These are phyloP conservation scores for Hemichromis elongatus DNA, from an alignment of 2,113 vertebrate genomes.

Conservation along the genomic window DNA sequence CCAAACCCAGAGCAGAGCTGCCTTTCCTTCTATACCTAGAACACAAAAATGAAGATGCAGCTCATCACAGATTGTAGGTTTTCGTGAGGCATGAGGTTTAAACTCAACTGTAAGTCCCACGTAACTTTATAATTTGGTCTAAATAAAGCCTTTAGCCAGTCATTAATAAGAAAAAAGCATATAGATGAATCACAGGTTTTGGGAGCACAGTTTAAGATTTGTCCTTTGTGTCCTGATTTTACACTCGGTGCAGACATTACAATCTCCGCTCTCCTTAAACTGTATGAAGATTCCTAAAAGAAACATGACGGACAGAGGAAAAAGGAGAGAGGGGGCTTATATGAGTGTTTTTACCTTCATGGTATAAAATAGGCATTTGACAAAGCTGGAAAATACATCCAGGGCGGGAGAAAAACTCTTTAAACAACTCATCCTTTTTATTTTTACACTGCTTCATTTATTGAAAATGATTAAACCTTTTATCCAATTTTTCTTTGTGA, in stretches of 20 bases:
- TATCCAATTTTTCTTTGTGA: neutral
- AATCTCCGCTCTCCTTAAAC: neutral
- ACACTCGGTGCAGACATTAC: neutral
- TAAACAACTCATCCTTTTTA: neutral
- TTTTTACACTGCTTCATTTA: neutral
- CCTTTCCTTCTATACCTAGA: constrained; percentile 88
- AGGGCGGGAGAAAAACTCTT: neutral
- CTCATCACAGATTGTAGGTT: neutral
- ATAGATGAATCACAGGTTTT: neutral
- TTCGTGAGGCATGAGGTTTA: too few relatives aligned
- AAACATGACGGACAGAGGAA: neutral
- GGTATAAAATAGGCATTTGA: neutral
- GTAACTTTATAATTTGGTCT: neutral
- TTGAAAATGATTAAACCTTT: neutral
- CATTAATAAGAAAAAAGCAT: neutral
- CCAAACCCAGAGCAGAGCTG: constrained; percentile 82
- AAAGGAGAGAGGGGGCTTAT: neutral
- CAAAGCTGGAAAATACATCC: neutral
- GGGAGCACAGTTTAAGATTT: neutral
- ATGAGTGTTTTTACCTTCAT: neutral
- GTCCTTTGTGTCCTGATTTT: neutral
- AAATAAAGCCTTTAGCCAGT: neutral
- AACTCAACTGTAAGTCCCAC: neutral
- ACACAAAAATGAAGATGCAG: neutral
- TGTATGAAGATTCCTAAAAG: neutral